phyloP scores from a whole-genome alignment of 2,113 vertebrate genomes.

The Epinephelus moara region DNA sequence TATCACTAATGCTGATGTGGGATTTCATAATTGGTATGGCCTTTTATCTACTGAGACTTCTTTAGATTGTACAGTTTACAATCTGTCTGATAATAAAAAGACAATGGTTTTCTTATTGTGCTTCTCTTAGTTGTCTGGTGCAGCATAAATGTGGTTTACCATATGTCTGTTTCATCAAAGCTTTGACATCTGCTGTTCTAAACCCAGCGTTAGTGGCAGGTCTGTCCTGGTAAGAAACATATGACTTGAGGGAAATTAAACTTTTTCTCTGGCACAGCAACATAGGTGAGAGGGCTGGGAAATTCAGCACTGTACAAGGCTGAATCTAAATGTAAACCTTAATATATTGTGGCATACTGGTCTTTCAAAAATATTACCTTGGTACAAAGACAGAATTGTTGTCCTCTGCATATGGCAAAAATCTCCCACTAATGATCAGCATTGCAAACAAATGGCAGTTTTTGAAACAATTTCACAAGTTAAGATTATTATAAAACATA shows the following conservation, averaged over 20 bases:
- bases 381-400: neutral
- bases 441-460: neutral
- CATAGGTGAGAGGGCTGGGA: neutral
- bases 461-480: neutral
- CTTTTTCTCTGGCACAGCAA: neutral
- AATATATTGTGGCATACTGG: neutral
- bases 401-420: neutral
- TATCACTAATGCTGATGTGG: neutral
- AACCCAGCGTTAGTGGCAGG: neutral
- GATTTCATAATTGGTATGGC: slow-evolving; percentile 1
- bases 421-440: neutral
- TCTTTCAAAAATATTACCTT: neutral
- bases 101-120: neutral
- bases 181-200: neutral
- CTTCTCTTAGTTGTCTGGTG: neutral
- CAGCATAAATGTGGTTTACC: neutral
- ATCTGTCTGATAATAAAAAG: neutral
- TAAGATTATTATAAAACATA: neutral
- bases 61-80: neutral
- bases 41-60: slow-evolving; percentile 16
- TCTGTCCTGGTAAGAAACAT: neutral
- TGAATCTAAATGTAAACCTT: neutral
- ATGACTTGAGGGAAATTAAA: neutral
- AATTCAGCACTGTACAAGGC: neutral
- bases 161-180: neutral